A percentile compares a stretch with the other conserved stretches of the same genome.
Conservation (phyloP, 2,113 vertebrate species). For the Crypturellus undulatus region DNA sequence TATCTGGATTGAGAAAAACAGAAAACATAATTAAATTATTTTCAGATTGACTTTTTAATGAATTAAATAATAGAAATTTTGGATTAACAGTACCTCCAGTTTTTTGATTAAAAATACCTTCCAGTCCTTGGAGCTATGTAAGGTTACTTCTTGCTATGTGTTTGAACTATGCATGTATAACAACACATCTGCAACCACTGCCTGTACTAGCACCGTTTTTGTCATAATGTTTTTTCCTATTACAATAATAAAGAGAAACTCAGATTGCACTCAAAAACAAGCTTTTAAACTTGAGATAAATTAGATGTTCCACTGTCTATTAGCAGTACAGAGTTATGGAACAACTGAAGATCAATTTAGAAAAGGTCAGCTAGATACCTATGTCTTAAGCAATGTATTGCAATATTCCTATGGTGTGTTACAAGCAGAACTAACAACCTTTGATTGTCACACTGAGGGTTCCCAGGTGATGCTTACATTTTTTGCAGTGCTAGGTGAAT, state of each 20-base stretch:
- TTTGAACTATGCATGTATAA: background rate
- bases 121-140: background rate
- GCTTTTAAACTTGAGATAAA: background rate
- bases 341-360: background rate
- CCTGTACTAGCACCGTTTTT: background rate
- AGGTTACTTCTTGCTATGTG: background rate
- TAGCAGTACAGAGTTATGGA: background rate
- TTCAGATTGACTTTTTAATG: background rate
- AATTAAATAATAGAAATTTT: background rate
- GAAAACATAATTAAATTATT: background rate
- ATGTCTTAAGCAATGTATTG: background rate
- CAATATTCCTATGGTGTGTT: background rate
- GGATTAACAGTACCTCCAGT: background rate
- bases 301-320: background rate
- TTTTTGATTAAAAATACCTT: background rate
- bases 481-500: background rate
- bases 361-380: background rate
- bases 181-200: background rate
- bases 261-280: background rate
- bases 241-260: background rate
- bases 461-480: background rate
- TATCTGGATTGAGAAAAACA: background rate
- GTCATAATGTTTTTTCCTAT: background rate
- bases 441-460: background rate
- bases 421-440: background rate